A percentile compares a stretch with the other conserved stretches of the same genome.
Evolutionary conservation across 2,113 vertebrate genomes (phyloP).

Genomic region (Sciurus niger): DNA sequence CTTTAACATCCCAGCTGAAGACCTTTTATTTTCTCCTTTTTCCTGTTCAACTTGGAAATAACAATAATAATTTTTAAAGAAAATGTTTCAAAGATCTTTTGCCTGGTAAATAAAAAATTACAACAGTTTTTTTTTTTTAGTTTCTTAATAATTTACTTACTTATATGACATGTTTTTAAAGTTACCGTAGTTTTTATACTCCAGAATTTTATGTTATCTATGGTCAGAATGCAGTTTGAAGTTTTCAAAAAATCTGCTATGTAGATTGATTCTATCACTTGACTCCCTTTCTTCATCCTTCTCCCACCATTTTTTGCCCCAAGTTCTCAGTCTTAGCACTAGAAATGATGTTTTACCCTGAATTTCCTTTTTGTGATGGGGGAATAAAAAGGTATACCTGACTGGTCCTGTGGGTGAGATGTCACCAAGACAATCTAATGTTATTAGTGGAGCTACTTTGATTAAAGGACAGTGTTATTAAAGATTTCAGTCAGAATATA

Average conservation of each 20-base stretch:
- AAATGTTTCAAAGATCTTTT: slow-evolving; percentile 50
- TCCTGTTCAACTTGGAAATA: neutral
- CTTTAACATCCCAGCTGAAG: neutral
- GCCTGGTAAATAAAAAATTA: neutral
- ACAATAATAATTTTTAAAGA: slow-evolving; percentile 35
- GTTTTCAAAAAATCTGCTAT: neutral
- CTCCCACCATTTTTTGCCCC: neutral
- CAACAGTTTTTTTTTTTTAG: neutral
- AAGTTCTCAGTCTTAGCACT: neutral
- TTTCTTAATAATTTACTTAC: slow-evolving; percentile 36
- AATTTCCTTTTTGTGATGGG: neutral
- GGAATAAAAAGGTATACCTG: neutral
- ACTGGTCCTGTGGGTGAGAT: neutral
- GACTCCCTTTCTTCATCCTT: neutral
- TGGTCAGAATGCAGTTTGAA: slow-evolving; percentile 29
- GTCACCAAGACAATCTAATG: neutral
- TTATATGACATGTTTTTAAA: neutral
- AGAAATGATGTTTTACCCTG: neutral
- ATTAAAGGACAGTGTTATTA: neutral
- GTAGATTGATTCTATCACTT: neutral
- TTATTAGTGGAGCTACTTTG: neutral
- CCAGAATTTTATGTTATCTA: slow-evolving; percentile 9
- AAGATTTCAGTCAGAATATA: slow-evolving; percentile 7
- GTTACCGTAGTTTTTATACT: neutral
- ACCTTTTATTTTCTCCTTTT: neutral